Conservation (phyloP, 2,797 vertebrate genomes). For the Trematomus bernacchii region DNA sequence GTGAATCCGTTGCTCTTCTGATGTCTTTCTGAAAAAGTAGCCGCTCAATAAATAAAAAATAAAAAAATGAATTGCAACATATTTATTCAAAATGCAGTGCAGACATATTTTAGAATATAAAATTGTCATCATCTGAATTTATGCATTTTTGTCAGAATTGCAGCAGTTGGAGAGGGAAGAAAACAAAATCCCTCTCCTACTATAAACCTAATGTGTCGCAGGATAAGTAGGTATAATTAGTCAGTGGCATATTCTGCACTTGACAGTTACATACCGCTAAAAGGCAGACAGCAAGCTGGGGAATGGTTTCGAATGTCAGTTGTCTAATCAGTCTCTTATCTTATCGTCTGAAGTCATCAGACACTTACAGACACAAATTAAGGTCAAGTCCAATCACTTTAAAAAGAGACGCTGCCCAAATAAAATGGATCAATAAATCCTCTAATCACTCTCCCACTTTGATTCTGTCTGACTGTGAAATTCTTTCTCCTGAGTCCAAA, state of each 20-base stretch:
- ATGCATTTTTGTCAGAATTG: slow-evolving; percentile 22
- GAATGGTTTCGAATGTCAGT: slow-evolving; percentile 49
- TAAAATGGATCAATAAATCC: slow-evolving; percentile 67
- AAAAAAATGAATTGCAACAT: background rate
- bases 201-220: slow-evolving; percentile 24
- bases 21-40: background rate
- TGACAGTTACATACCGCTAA: slow-evolving; percentile 18
- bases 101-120: slow-evolving; percentile 7
- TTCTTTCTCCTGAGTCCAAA: slow-evolving; percentile 48
- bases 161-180: slow-evolving; percentile 17
- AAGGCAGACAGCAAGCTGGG: slow-evolving; percentile 25
- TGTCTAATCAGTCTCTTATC: slow-evolving; percentile 51
- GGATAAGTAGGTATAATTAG: slow-evolving; percentile 30
- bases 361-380: slow-evolving; percentile 53
- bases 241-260: slow-evolving; percentile 31
- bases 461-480: slow-evolving; percentile 38
- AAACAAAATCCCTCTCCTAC: slow-evolving; percentile 16
- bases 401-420: slow-evolving; percentile 55
- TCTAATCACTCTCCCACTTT: slow-evolving; percentile 65
- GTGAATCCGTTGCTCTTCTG: background rate
- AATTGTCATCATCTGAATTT: slow-evolving; percentile 12
- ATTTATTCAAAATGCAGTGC: slow-evolving; percentile 1
- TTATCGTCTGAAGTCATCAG: slow-evolving; percentile 35
- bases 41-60: background rate
- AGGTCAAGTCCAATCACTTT: slow-evolving; percentile 60